Base-by-base conservation (phyloP, 2,888 invertebrate genomes). In the Acleris cristana region DNA sequence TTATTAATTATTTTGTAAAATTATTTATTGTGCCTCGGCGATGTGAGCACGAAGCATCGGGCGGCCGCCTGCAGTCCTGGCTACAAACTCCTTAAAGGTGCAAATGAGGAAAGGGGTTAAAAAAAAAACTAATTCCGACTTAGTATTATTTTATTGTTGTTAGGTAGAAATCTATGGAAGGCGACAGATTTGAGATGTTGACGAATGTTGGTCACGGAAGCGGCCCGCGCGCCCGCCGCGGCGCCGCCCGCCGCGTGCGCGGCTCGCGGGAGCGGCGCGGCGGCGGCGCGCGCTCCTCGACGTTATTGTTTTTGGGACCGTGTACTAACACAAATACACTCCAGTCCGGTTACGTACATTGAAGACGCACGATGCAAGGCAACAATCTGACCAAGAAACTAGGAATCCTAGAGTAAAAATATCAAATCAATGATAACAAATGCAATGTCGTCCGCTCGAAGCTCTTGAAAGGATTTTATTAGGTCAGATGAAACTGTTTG, bases 81-180 rank as follows among this genome's bases (percentile, higher is more conserved):
- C 34, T 34, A 0, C 34, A 14, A 18, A 48, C 3, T 19, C 19
- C 26, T 44, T 10, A 18, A 48, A 21, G 6, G 23, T 49, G 10
- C n/a, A 52, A 21, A 52, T 45, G 19, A 54, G 26, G 30, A 3
- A 52, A 23, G 12, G n/a, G 12, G 1, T n/a, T n/a, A 3, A 3
- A 40, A 30, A 21, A 21, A 54, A 54, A 40, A 60, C 40, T 14
- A 12, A 26, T 12, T 12, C n/a, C 5, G 8, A 61, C n/a, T 66
- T 61, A 44, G 45, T 61, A 61, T 44, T 66, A 21, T 34, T 66
- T 66, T 66, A 66, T 66, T 66, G 45, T 66, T 61, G 51, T 57
- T 56, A 61, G 56, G 66, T 66, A 61, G 56, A 66, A 66, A 66
- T 66, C 44, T 66, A 61, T 66, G 66, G 66, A 66, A 66, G 66